Evolutionary conservation across 2,113 vertebrate species (phyloP), one percentile per base, ranked within the genome.

Genomic region (Pseudopodoces humilis): DNA sequence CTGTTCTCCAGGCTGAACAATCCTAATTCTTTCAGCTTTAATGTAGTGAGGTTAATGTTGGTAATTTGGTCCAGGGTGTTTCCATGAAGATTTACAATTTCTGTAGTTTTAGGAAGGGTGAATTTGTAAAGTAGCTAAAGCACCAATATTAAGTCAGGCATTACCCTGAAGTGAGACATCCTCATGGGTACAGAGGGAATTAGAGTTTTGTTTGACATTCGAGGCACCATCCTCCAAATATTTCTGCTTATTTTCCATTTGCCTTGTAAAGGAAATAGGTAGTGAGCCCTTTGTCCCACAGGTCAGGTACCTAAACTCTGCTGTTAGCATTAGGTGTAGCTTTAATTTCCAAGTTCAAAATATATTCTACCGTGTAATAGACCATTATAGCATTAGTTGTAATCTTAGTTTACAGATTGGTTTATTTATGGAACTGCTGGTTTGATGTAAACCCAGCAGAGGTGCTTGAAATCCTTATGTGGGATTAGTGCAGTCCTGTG

Each of bases 41-140:
- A 41, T 60, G 4, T 27, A 19, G 25, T 41, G 33, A 49, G 44
- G 6, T 27, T 59, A 44, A 47, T 44, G 27, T 41, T 81, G 49
- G 15, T 31, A 59, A 1, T 31, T 74, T 75, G 30, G 5, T 55
- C 39, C 0, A 7, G 33, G 12, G 20, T 1, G 0, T 60, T 84
- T 50, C 21, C 4, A 4, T 25, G 27, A 23, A 46, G 35, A 18
- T 35, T 47, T 44, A 22, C 13, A 30, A 1, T 78, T 53, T 33
- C 53, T 65, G 7, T 31, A 17, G 37, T 60, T 81, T 74, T 22
- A 56, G 35, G 25, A 60, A 55, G 56, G 35, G 50, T 1, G 11
- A 14, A 21, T 64, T 81, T 55, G 17, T 59, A 3, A 35, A 64
- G 33, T 44, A 53, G 17, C 18, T 53, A 8, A 17, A 72, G 7